phyloP scores from a whole-genome alignment of 92 coral and sea anemone species.

The Porites evermanni region DNA sequence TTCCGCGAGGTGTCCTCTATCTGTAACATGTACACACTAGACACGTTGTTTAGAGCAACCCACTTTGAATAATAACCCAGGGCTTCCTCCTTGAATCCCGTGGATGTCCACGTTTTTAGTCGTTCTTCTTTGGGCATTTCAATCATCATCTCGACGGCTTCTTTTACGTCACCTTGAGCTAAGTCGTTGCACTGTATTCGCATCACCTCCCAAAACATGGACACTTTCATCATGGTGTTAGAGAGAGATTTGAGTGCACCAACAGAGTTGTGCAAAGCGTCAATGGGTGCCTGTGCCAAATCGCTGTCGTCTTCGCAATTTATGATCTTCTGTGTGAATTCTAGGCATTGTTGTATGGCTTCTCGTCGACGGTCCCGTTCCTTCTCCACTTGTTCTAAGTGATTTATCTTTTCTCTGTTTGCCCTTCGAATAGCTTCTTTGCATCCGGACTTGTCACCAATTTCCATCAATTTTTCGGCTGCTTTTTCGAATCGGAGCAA shows the following conservation, averaged over 20 bases:
- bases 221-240: constrained; percentile 72
- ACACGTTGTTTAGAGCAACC: constrained; percentile 72
- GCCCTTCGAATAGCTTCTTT: constrained; percentile 40
- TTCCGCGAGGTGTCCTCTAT: constrained; percentile 36
- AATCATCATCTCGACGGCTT: constrained; percentile 39
- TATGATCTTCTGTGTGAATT: constrained; percentile 57
- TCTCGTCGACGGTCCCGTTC: constrained; percentile 48
- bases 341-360: constrained; percentile 56
- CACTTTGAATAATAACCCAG: constrained; percentile 57
- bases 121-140: constrained; percentile 54
- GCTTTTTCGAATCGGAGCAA: neutral
- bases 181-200: constrained; percentile 55
- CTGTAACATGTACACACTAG: constrained; percentile 58
- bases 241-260: constrained; percentile 66
- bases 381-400: constrained; percentile 38
- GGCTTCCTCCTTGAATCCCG: constrained; percentile 40
- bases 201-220: constrained; percentile 63
- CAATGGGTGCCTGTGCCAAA: constrained; percentile 62
- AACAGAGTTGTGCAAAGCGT: constrained; percentile 69
- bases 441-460: constrained; percentile 28
- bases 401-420: constrained; percentile 45
- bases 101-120: constrained; percentile 60
- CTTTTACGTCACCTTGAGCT: constrained; percentile 38
- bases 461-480: neutral
- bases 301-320: constrained; percentile 34